These are phyloP conservation scores for Macaria liturata DNA, from an alignment of 2,888 invertebrate genomes.

Conservation along the genomic window DNA sequence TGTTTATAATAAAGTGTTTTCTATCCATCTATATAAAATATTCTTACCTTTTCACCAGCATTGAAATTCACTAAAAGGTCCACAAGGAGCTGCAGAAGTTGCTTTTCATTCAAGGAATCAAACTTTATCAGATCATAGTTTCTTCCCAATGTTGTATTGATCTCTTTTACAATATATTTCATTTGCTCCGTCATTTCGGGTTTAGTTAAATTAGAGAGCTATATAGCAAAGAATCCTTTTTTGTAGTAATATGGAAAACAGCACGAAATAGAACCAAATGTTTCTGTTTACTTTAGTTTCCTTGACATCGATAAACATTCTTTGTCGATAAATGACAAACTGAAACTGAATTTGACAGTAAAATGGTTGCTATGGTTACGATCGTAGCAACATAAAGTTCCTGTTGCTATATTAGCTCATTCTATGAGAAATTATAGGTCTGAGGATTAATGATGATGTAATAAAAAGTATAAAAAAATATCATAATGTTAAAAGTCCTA, in stretches of 20 bases:
- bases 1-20: neutral
- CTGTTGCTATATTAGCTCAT: too few relatives aligned
- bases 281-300: constrained; percentile 7
- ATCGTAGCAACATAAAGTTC: constrained; percentile 7
- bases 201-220: too few relatives aligned
- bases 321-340: too few relatives aligned
- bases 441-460: too few relatives aligned
- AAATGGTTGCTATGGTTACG: constrained; percentile 6
- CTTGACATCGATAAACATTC: constrained; percentile 1
- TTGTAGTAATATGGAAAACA: too few relatives aligned
- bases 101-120: constrained; percentile 89
- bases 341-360: neutral
- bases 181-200: constrained; percentile 85
- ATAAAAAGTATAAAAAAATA: too few relatives aligned
- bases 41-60: constrained; percentile 84
- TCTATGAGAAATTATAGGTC: too few relatives aligned
- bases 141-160: constrained; percentile 88
- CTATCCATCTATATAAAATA: neutral
- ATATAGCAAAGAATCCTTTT: too few relatives aligned
- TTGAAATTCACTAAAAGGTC: constrained; percentile 90
- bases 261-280: neutral
- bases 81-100: constrained; percentile 89
- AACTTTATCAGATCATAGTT: constrained; percentile 93
- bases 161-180: constrained; percentile 87
- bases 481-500: too few relatives aligned